These are phyloP conservation scores for Drosophila saltans DNA, from an alignment of 1,140 invertebrate genomes.

Conservation along the genomic window DNA sequence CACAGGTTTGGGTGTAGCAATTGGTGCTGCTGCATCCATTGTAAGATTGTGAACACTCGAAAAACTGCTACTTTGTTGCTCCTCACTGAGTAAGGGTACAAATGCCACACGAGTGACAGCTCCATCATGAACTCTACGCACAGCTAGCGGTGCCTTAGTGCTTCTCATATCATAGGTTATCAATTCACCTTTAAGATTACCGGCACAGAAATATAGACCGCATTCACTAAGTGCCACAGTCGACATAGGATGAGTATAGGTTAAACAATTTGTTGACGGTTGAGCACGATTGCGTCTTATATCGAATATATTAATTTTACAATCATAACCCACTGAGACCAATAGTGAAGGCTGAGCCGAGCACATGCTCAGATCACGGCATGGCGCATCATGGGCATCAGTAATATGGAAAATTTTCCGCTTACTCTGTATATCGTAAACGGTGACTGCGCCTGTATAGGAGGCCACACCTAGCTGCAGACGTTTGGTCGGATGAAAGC, in stretches of 20 bases:
- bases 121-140: conserved; percentile 60
- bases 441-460: conserved; percentile 68
- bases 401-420: conserved; percentile 60
- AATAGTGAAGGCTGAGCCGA: conserved; percentile 57
- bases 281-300: conserved; percentile 62
- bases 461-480: conserved; percentile 71
- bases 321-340: conserved; percentile 79
- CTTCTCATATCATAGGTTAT: conserved; percentile 78
- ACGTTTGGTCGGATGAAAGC: conserved; percentile 77
- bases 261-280: conserved; percentile 47
- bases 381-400: conserved; percentile 75
- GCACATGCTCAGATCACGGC: conserved; percentile 75
- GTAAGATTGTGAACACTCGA: conserved; percentile 39
- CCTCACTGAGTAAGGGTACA: conserved; percentile 60
- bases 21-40: conserved; percentile 17
- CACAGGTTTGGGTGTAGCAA: conserved; percentile 6
- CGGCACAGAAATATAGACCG: conserved; percentile 75
- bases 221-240: conserved; percentile 73
- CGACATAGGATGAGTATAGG: conserved; percentile 64
- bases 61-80: conserved; percentile 54
- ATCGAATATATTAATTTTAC: conserved; percentile 80
- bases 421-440: conserved; percentile 74
- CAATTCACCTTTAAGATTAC: conserved; percentile 79
- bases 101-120: conserved; percentile 71
- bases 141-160: conserved; percentile 57